Base-by-base conservation (phyloP, 2,888 invertebrate species). In the Aplocera efformata region DNA sequence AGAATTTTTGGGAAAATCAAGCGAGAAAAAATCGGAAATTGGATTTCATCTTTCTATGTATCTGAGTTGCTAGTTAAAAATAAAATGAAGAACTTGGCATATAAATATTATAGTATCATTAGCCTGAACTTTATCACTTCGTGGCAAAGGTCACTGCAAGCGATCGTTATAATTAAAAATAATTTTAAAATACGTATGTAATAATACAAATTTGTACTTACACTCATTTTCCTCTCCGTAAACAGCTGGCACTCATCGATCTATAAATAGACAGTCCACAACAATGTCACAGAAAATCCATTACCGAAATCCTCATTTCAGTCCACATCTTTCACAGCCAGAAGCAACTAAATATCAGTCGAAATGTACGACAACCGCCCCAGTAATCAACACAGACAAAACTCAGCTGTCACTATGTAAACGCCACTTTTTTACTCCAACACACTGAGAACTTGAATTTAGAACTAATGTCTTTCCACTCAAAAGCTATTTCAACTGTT, bases 141-240 rank as follows among this genome's bases (percentile, higher is more conserved):
- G n/a, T n/a, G n/a, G n/a, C n/a, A n/a, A n/a, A n/a, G n/a, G n/a
- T n/a, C n/a, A n/a, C n/a, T n/a, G n/a, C n/a, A n/a, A n/a, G n/a
- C n/a, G n/a, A n/a, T n/a, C n/a, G n/a, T n/a, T n/a, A n/a, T n/a
- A n/a, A n/a, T n/a, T n/a, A n/a, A n/a, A n/a, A n/a, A n/a, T n/a
- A n/a, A n/a, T n/a, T 17, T 17, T 17, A 3, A 17, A 17, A 5
- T 5, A 17, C 5, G 13, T 31, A 2, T 3, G 7, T 11, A 27
- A 32, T 24, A 17, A 2, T 9, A 3, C 1, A 27, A 32, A 26
- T 27, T 7, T 48, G 42, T 38, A 83, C 82, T 82, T 63, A 83
- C 83, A 67, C 74, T 83, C 83, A 84, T 84, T 63, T 69, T 75
- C 56, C 53, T 50, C 52, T 42, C 31, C 11, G 34, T 40, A 10